These are phyloP conservation scores for Brachionus paranguensis DNA, from an alignment of 1,140 invertebrate species.

Conservation along the genomic window DNA sequence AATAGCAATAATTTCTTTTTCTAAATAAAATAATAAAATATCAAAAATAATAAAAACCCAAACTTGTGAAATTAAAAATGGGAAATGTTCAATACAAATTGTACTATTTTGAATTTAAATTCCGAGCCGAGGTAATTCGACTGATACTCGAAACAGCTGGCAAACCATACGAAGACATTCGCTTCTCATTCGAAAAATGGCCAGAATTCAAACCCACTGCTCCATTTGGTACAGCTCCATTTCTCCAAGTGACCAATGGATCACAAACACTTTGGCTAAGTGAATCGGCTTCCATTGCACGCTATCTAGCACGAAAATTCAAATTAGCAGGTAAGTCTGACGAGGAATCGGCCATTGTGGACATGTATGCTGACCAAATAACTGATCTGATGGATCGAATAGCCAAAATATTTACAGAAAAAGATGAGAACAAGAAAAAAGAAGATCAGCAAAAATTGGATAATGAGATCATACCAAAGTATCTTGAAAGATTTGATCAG, in stretches of 20 bases:
- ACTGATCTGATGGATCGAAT: neutral
- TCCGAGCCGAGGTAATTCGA: constrained; percentile 1
- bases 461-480: neutral
- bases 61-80: neutral
- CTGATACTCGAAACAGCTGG: constrained; percentile 6
- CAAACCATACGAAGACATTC: constrained; percentile 6
- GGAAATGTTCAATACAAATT: constrained; percentile 9
- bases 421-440: constrained; percentile 24
- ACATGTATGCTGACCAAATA: constrained; percentile 22
- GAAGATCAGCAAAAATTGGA: neutral
- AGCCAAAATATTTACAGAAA: neutral
- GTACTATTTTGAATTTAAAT: neutral
- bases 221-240: constrained; percentile 41
- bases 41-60: too few species aligned
- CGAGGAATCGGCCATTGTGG: neutral
- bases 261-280: neutral
- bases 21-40: too few species aligned
- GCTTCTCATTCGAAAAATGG: neutral
- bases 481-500: neutral
- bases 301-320: neutral
- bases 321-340: neutral
- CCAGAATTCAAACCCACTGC: neutral
- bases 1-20: too few species aligned
- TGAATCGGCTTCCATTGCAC: neutral
- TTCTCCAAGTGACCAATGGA: neutral